A percentile compares a stretch with the other conserved stretches of the same genome.
These are phyloP conservation scores for Urocolius indicus DNA, from an alignment of 2,113 vertebrate genomes.

Conservation along the genomic window DNA sequence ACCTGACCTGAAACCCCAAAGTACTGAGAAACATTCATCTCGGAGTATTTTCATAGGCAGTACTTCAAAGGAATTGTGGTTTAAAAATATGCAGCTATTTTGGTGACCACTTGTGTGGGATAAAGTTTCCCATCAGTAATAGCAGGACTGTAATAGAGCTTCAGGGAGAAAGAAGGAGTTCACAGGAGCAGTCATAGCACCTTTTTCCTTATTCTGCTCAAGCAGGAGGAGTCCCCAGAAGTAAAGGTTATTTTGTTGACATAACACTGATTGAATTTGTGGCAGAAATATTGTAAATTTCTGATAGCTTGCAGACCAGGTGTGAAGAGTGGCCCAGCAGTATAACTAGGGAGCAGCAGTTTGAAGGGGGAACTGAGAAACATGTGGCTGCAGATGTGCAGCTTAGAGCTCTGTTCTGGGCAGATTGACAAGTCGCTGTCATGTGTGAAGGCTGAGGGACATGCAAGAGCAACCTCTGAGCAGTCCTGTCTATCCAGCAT, in stretches of 20 bases:
- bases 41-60: conserved; percentile 74
- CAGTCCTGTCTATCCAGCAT: background rate
- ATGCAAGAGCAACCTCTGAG: background rate
- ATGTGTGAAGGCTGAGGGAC: background rate
- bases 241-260: background rate
- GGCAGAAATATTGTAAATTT: background rate
- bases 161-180: conserved; percentile 23
- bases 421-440: background rate
- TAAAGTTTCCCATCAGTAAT: conserved; percentile 75
- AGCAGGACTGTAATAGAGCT: conserved; percentile 55
- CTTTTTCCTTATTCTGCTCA: background rate
- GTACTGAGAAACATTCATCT: conserved; percentile 73
- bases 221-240: background rate
- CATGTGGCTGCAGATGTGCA: background rate
- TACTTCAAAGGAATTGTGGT: conserved; percentile 75
- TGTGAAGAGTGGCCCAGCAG: background rate
- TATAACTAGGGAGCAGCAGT: background rate
- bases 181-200: background rate
- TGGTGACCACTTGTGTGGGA: conserved; percentile 80
- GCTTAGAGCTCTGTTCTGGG: background rate
- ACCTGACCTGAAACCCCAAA: conserved; percentile 61
- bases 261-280: background rate
- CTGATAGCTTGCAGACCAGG: background rate
- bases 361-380: background rate
- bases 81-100: conserved; percentile 81